Percentiles rank a stretch among this genome's conserved stretches.
These are phyloP conservation scores for Cyrtorhinus lividipennis DNA, from an alignment of 1,140 invertebrate genomes.

Conservation along the genomic window DNA sequence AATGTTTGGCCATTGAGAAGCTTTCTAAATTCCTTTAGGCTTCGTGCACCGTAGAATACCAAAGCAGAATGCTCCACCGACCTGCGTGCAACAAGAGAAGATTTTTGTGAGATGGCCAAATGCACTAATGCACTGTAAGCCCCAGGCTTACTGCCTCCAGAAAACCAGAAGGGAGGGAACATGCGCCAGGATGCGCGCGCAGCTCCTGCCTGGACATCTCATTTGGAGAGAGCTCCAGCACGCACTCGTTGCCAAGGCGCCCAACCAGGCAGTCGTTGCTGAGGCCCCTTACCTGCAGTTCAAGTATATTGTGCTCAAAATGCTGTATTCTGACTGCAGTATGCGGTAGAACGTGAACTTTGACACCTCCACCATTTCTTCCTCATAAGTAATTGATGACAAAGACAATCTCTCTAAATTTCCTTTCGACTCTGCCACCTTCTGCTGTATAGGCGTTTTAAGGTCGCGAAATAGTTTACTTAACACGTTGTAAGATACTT, in stretches of 20 bases:
- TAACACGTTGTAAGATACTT: neutral
- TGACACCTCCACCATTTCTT: slow-evolving; percentile 3
- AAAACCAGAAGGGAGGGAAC: too few relatives aligned
- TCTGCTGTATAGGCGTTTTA: neutral
- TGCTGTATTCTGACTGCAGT: slow-evolving; percentile 2
- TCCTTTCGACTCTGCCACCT: neutral
- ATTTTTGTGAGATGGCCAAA: too few relatives aligned
- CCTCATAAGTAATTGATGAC: neutral
- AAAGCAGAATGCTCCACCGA: slow-evolving; percentile 6
- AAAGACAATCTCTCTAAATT: neutral
- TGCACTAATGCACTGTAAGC: too few relatives aligned
- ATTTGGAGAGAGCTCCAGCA: too few relatives aligned
- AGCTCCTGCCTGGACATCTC: too few relatives aligned
- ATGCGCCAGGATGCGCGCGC: too few relatives aligned
- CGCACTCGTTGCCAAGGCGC: too few relatives aligned
- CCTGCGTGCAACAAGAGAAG: neutral
- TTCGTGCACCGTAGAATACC: slow-evolving; percentile 1
- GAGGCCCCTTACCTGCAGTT: neutral
- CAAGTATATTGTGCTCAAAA: slow-evolving; percentile 10
- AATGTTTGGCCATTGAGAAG: neutral
- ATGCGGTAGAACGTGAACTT: slow-evolving; percentile 10
- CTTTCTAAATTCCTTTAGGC: slow-evolving; percentile 4
- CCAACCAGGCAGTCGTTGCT: too few relatives aligned
- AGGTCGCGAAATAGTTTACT: neutral
- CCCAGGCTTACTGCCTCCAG: too few relatives aligned